Percentiles rank a stretch among this genome's conserved stretches.
Conservation (phyloP, 2,797 vertebrate species). For the Pangasius macronema region DNA sequence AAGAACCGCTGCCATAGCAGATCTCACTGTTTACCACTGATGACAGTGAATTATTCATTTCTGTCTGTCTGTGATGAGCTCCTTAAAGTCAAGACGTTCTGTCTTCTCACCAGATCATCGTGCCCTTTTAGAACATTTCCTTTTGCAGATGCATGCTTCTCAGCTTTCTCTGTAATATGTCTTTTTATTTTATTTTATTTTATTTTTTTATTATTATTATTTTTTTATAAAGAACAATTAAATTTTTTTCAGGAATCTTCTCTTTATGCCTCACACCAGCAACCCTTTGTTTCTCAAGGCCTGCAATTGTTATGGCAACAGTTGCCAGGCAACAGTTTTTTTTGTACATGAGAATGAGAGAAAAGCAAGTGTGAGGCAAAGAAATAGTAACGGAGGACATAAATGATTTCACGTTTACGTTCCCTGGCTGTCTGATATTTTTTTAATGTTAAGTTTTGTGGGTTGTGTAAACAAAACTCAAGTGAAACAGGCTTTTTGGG, state of each 20-base stretch:
- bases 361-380: neutral
- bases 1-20: neutral
- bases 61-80: neutral
- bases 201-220: neutral
- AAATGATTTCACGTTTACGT: neutral
- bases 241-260: constrained; percentile 35
- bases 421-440: neutral
- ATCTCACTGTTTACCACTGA: neutral
- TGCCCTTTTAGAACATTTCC: neutral
- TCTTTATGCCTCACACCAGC: constrained; percentile 34
- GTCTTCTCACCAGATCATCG: neutral
- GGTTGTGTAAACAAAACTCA: neutral
- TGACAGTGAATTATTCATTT: constrained; percentile 12
- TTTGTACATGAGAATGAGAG: neutral
- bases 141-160: neutral
- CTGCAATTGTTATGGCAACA: constrained; percentile 64
- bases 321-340: constrained; percentile 64
- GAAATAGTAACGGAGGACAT: neutral
- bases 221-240: constrained; percentile 13
- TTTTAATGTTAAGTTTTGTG: neutral
- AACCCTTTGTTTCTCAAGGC: constrained; percentile 59
- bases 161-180: neutral
- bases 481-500: neutral
- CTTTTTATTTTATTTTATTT: neutral
- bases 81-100: neutral